These are phyloP conservation scores for Hypercompe scribonia DNA, from an alignment of 2,888 invertebrate species.

Conservation along the genomic window DNA sequence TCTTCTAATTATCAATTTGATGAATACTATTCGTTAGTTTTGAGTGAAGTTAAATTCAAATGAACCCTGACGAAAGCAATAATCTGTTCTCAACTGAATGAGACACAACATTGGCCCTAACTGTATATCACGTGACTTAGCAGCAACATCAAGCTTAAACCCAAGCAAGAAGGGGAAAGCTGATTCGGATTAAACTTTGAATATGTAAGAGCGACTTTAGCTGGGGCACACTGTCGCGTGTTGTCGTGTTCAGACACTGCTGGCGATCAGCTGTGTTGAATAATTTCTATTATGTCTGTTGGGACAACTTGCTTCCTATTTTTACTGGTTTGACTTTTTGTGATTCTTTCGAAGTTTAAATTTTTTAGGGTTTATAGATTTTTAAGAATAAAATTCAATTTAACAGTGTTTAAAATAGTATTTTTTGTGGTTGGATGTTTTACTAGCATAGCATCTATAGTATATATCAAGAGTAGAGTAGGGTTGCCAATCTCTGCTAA, in stretches of 20 bases:
- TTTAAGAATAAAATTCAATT: too few species aligned
- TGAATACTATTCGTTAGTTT: neutral
- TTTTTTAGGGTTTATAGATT: neutral
- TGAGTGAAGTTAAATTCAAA: neutral
- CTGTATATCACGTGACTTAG: constrained; percentile 55
- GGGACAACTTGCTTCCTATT: constrained; percentile 20
- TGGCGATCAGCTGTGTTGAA: constrained; percentile 45
- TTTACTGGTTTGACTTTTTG: neutral
- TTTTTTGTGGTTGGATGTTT: too few species aligned
- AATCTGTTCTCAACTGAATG: neutral
- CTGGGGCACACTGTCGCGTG: constrained; percentile 57
- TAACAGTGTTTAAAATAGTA: neutral
- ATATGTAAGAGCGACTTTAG: constrained; percentile 73
- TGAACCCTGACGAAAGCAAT: neutral
- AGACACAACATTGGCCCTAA: neutral
- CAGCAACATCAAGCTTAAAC: constrained; percentile 58
- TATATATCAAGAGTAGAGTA: too few species aligned
- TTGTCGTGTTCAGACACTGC: constrained; percentile 53
- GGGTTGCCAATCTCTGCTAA: too few species aligned
- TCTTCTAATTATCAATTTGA: neutral
- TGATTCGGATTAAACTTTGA: constrained; percentile 82
- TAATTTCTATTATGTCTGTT: constrained; percentile 41
- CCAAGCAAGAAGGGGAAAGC: constrained; percentile 67
- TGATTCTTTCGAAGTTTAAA: neutral
- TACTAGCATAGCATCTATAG: too few species aligned